These are phyloP conservation scores for Lucilia sericata DNA, from an alignment of 1,140 invertebrate species.

Conservation along the genomic window DNA sequence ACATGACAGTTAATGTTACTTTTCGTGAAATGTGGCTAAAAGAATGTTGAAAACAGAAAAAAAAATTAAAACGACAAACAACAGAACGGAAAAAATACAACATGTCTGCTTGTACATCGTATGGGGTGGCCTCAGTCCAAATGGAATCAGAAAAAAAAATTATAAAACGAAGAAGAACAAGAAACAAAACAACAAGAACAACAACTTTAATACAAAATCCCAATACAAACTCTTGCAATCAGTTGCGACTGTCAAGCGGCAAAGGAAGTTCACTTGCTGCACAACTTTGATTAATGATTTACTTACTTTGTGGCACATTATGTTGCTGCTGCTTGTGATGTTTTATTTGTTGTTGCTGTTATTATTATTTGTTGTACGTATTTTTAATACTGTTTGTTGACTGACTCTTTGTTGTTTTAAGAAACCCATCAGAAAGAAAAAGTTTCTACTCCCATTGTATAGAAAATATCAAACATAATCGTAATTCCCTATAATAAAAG, in stretches of 20 bases:
- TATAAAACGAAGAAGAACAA: background rate
- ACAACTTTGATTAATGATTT: conserved; percentile 66
- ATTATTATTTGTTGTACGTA: background rate
- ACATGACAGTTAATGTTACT: conserved; percentile 42
- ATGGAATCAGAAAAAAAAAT: background rate
- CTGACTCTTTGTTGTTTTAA: conserved; percentile 49
- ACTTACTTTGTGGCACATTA: conserved; percentile 56
- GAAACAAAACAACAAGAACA: background rate
- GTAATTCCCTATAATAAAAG: background rate
- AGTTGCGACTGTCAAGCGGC: conserved; percentile 67
- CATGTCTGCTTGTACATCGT: conserved; percentile 41
- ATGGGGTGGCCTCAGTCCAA: conserved; percentile 45
- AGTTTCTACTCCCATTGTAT: background rate
- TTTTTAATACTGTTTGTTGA: conserved; percentile 17
- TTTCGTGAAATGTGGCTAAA: conserved; percentile 22
- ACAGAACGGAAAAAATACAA: conserved; percentile 11
- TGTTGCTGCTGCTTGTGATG: conserved; percentile 47
- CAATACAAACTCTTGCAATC: conserved; percentile 57
- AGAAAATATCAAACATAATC: background rate
- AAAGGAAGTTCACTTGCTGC: conserved; percentile 66
- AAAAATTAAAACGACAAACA: background rate
- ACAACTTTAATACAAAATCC: conserved; percentile 42
- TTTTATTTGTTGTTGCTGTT: background rate
- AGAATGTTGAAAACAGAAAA: conserved; percentile 9
- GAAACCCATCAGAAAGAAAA: conserved; percentile 58